Evolutionary conservation across 2,113 vertebrate genomes (phyloP), one percentile per base, ranked within the genome.

Genomic region (Dolichallabes microphthalmus): DNA sequence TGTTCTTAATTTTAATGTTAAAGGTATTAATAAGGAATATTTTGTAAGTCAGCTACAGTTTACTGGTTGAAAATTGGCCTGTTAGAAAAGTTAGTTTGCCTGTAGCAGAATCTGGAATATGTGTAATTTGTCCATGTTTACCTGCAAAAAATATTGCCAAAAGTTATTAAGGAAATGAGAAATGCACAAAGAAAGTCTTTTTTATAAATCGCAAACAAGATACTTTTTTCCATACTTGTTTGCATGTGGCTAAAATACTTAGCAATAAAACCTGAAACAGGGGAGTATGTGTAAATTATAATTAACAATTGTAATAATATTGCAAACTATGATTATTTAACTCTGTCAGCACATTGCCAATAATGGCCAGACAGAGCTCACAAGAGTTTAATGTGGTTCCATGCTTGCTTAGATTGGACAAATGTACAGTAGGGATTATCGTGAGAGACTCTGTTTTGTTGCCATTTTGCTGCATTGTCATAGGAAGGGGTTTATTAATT

Each of bases 381-480:
- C 25, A 27, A 10, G 50, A 75, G 73, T 77, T 30, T 55, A 30
- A 77, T 55, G 75, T 60, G 17, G 30, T 32, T 35, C 17, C 17
- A 78, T 19, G 27, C 55, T 57, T 78, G 4, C 3, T 35, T 60
- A 58, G 30, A 78, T 35, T 78, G 19, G 27, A 78, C 19, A 78
- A 58, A 78, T 58, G 50, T n/a, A n/a, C n/a, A n/a, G n/a, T 15
- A 76, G 50, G 50, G 73, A 76, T 76, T 58, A 58, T 58, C 52
- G 35, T 35, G 30, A 60, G 53, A 22, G 9, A 32, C 53, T 57
- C 52, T 35, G 80, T 32, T 69, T 69, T 82, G 80, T 2, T 66
- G 35, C n/a, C 32, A 66, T 52, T 66, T 68, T 66, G 39, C 61
- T 53, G 61, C 27, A 66, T 53, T 60, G 77, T 60, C 25, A 75